Base-by-base conservation (phyloP, 1,140 invertebrate genomes). In the Camponotus pennsylvanicus region DNA sequence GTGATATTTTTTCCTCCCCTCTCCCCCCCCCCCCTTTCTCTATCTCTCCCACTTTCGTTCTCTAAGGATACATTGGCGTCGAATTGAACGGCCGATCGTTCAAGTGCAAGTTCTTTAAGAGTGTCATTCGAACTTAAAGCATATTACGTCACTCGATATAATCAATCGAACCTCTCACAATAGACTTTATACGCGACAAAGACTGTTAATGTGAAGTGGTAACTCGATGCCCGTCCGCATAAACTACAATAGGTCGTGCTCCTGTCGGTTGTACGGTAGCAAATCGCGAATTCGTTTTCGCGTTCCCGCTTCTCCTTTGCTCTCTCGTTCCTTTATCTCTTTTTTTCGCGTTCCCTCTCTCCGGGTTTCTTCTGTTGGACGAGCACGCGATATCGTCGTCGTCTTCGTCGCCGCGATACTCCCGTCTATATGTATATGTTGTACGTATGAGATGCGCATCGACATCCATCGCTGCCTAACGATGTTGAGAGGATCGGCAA, bases 401-500 rank as follows among this genome's bases (percentile, higher is more conserved):
- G 55, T 63, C 34, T 45, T 55, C 52, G 86, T 73, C 7, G 71
- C 37, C 69, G 63, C 69, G 71, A 45, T 86, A 83, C 86, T 78
- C 59, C 55, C 40, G 84, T 79, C 61, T 71, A 66, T 82, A 55
- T 63, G 69, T 32, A 5, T 15, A 18, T 52, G 15, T 52, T 45
- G 66, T 21, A 59, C 49, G 18, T 59, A 45, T 32, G 79, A 73
- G 79, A 86, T 73, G 88, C 52, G 34, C 76, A 70, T 75, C 78
- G 71, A 86, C 73, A 27, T 82, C 59, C 42, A 1, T 83, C 63
- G 75, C 42, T 64, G 89, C 85, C 69, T 90, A 90, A 90, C 89
- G 89, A 90, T 84, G 88, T 67, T 71, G 88, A 82, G 69, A 67
- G 63, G 70, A 89, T 84, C 88, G 85, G 80, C 85, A 87, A 89